phyloP scores from a whole-genome alignment of 2,888 invertebrate species.

The Actias luna region DNA sequence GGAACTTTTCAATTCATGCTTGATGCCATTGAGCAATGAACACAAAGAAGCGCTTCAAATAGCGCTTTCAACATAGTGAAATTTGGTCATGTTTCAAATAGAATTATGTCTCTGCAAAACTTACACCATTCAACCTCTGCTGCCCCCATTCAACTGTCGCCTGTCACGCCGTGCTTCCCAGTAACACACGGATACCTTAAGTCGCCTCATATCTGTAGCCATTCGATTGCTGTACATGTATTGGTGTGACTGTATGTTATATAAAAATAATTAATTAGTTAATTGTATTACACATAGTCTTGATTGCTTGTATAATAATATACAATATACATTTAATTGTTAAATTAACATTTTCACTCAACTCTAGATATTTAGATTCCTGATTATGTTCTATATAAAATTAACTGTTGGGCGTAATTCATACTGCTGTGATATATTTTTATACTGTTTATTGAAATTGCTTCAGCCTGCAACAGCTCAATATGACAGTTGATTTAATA shows the following conservation, averaged over 20 bases:
- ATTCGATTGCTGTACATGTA: conserved; percentile 18
- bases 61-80: conserved; percentile 80
- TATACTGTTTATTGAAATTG: conserved; percentile 65
- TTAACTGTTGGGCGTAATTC: conserved; percentile 63
- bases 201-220: not conserved
- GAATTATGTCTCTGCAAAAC: conserved; percentile 19
- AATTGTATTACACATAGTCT: conserved; percentile 29
- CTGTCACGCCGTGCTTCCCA: conserved; percentile 33
- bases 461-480: conserved; percentile 52
- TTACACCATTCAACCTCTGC: conserved; percentile 28
- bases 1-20: conserved; percentile 90
- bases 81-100: not conserved
- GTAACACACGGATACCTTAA: not conserved
- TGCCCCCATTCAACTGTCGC: conserved; percentile 39
- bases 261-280: conserved; percentile 20
- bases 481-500: conserved; percentile 44
- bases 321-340: conserved; percentile 46
- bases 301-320: conserved; percentile 40
- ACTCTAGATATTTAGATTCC: conserved; percentile 30
- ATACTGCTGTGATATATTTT: conserved; percentile 80
- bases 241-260: conserved; percentile 10
- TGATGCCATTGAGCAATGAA: conserved; percentile 88
- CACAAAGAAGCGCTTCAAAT: conserved; percentile 92
- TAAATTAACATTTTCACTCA: conserved; percentile 36
- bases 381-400: conserved; percentile 33